Evolutionary conservation across 2,888 invertebrate species (phyloP).

Genomic region (Agrypnus murinus): DNA sequence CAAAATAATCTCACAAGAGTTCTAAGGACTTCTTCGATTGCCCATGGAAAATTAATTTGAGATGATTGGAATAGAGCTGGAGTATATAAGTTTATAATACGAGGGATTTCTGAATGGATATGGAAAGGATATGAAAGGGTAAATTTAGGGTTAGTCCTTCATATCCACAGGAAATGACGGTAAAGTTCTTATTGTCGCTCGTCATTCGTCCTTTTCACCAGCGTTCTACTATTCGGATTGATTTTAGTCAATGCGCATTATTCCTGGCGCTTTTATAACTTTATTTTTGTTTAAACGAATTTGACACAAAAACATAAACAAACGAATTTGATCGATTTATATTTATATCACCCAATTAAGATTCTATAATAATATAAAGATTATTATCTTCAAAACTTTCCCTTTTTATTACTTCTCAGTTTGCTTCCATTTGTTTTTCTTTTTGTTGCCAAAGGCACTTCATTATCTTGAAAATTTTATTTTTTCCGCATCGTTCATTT

Average conservation of each 20-base stretch:
- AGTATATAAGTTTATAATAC: slow-evolving; percentile 24
- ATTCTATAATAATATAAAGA: no score
- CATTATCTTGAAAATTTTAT: slow-evolving; percentile 33
- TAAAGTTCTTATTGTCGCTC: slow-evolving; percentile 22
- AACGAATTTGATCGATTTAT: not conserved
- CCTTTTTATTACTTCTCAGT: slow-evolving; percentile 24
- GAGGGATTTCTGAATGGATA: slow-evolving; percentile 21
- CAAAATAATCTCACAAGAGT: not conserved
- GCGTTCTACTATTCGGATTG: slow-evolving; percentile 26
- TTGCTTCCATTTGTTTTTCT: slow-evolving; percentile 30
- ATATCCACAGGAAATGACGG: slow-evolving; percentile 33
- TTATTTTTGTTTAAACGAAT: slow-evolving; percentile 1
- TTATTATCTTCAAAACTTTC: no score
- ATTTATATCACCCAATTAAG: no score
- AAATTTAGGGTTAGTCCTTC: slow-evolving; percentile 21
- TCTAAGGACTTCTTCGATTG: slow-evolving; percentile 2
- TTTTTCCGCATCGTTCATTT: slow-evolving; percentile 28
- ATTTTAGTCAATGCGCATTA: slow-evolving; percentile 36
- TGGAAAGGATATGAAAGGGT: slow-evolving; percentile 22
- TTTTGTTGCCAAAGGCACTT: slow-evolving; percentile 28
- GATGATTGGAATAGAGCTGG: slow-evolving; percentile 27
- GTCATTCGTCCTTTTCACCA: slow-evolving; percentile 29
- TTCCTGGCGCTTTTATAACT: slow-evolving; percentile 26
- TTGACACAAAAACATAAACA: not conserved
- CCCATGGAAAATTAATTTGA: slow-evolving; percentile 35